Evolutionary conservation across 2,797 vertebrate species (phyloP).

Genomic region (Loriculus beryllinus): DNA sequence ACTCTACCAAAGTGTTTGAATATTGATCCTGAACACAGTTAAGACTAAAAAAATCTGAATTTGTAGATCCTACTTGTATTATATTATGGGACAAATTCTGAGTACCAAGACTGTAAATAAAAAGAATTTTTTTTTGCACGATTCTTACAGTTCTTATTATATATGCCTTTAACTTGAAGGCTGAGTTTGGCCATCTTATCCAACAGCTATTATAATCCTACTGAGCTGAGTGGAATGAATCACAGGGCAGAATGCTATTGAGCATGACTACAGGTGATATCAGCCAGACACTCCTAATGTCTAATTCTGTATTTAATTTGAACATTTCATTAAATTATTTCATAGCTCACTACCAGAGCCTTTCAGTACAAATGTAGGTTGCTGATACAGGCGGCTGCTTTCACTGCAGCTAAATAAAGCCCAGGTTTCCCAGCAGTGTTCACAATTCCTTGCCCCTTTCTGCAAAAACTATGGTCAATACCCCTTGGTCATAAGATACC

Average conservation of each 20-base stretch:
- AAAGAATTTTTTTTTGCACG: not conserved
- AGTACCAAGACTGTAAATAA: not conserved
- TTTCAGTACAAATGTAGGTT: not conserved
- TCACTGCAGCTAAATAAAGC: not conserved
- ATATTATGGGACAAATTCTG: not conserved
- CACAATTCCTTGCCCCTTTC: not conserved
- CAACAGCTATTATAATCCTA: not conserved
- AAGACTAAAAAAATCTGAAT: not conserved
- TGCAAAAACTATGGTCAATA: not conserved
- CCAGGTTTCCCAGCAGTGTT: not conserved
- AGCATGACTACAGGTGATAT: not conserved
- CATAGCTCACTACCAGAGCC: not conserved
- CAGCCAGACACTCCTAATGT: not conserved
- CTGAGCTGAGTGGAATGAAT: not conserved
- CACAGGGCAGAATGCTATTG: fast-evolving
- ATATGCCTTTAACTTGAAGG: not conserved
- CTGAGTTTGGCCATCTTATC: not conserved
- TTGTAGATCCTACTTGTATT: not conserved
- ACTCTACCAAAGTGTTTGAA: not conserved
- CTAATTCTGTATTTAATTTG: not conserved
- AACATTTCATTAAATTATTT: not conserved
- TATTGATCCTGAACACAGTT: not conserved
- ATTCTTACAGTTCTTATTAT: not conserved
- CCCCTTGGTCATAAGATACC: not conserved
- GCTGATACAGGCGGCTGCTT: not conserved